phyloP scores from a whole-genome alignment of 2,888 invertebrate species.

The Bembecia ichneumoniformis region DNA sequence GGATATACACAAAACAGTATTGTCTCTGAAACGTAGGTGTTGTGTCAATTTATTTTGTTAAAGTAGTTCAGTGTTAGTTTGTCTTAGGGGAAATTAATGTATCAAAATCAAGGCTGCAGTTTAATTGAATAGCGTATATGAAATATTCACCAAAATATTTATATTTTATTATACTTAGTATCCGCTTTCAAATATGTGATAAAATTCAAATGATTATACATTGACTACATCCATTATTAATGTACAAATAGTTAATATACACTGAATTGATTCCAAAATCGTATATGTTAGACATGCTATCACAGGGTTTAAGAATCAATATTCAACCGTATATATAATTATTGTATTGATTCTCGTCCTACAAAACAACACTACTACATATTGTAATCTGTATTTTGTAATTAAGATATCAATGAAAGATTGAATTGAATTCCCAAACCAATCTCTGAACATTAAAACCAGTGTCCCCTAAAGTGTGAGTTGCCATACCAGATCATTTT shows the following conservation, averaged over 20 bases:
- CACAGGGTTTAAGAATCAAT: no score
- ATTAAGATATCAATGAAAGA: no score
- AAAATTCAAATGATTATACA: constrained; percentile 10
- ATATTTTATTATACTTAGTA: constrained; percentile 4
- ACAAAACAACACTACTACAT: no score
- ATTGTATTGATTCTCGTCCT: no score
- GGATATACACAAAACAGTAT: neutral
- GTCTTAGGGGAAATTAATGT: constrained; percentile 21
- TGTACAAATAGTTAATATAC: constrained; percentile 34
- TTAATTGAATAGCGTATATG: constrained; percentile 23
- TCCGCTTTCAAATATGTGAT: constrained; percentile 17
- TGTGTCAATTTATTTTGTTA: constrained; percentile 12
- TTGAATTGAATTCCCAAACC: no score
- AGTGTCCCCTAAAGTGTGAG: no score
- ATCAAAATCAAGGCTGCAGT: constrained; percentile 45
- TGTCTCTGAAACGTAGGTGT: constrained; percentile 9
- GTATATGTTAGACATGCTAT: no score
- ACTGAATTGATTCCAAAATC: constrained; percentile 12
- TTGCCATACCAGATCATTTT: no score
- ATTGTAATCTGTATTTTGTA: no score
- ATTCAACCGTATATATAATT: no score
- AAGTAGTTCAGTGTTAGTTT: constrained; percentile 28
- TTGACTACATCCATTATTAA: constrained; percentile 16
- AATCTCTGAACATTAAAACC: no score
- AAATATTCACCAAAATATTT: constrained; percentile 2